These are phyloP conservation scores for Actinia tenebrosa DNA, from an alignment of 64 coral and sea anemone genomes.

Conservation along the genomic window DNA sequence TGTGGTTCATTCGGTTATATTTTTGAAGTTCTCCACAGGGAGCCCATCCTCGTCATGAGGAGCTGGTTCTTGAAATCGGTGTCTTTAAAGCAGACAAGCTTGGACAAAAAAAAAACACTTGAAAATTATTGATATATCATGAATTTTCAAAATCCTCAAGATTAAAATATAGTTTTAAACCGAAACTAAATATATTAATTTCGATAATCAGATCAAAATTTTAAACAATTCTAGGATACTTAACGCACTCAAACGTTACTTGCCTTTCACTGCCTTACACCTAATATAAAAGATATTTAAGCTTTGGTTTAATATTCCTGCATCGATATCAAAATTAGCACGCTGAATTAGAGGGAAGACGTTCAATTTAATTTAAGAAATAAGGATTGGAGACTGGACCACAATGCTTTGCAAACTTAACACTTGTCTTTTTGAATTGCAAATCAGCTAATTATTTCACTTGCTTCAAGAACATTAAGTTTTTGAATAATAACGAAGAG, in stretches of 20 bases:
- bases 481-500: too few species aligned
- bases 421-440: neutral
- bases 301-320: neutral
- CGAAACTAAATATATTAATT: neutral
- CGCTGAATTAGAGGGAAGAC: neutral
- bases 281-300: neutral
- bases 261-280: neutral
- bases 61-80: neutral
- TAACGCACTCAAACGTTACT: neutral
- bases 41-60: neutral
- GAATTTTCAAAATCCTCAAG: neutral
- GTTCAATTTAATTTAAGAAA: neutral
- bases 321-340: neutral
- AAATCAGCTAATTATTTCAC: too few species aligned
- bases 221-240: neutral
- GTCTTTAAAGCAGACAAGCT: too few species aligned
- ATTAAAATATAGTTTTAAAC: neutral
- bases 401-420: neutral
- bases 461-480: too few species aligned
- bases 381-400: neutral
- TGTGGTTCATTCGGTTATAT: neutral
- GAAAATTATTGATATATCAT: neutral
- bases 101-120: neutral
- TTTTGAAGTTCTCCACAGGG: neutral
- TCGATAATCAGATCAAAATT: neutral